Evolutionary conservation across 2,888 invertebrate species (phyloP).

Genomic region (Malthinus flaveolus): DNA sequence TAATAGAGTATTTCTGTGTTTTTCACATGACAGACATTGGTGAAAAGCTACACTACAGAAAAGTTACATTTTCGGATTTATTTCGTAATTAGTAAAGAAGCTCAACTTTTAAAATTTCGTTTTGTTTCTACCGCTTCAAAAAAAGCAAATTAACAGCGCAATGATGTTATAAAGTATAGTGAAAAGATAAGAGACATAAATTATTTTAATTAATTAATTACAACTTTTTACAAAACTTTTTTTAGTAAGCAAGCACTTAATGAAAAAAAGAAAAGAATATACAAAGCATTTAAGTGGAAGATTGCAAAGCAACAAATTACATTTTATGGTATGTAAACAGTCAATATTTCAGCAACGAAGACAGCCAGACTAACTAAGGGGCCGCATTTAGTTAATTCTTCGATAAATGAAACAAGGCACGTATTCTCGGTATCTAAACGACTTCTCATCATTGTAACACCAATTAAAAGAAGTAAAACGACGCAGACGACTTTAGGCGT

Average conservation of each 20-base stretch:
- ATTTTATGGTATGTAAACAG: slow-evolving; percentile 32
- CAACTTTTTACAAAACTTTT: too few species aligned
- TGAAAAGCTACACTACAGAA: too few species aligned
- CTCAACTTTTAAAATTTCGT: not conserved
- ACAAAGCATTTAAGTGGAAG: slow-evolving; percentile 25
- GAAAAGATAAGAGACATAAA: too few species aligned
- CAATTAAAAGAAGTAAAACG: slow-evolving; percentile 50
- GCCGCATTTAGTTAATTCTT: slow-evolving; percentile 43
- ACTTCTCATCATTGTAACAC: slow-evolving; percentile 52
- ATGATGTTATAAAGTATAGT: too few species aligned
- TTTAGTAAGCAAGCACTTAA: slow-evolving; percentile 15
- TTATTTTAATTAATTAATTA: too few species aligned
- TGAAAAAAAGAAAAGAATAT: slow-evolving; percentile 24
- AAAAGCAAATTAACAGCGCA: not conserved
- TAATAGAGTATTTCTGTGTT: too few species aligned
- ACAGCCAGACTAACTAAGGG: slow-evolving; percentile 27
- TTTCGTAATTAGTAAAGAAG: not conserved
- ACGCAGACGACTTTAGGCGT: slow-evolving; percentile 49
- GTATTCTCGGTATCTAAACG: slow-evolving; percentile 50
- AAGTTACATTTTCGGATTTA: not conserved
- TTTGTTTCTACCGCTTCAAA: not conserved
- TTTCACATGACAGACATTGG: too few species aligned
- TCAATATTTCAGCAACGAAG: slow-evolving; percentile 28
- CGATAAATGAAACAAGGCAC: slow-evolving; percentile 52
- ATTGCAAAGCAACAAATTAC: slow-evolving; percentile 28